Evolutionary conservation across 2,113 vertebrate genomes (phyloP), one percentile per base, ranked within the genome.

Genomic region (Arothron firmamentum): DNA sequence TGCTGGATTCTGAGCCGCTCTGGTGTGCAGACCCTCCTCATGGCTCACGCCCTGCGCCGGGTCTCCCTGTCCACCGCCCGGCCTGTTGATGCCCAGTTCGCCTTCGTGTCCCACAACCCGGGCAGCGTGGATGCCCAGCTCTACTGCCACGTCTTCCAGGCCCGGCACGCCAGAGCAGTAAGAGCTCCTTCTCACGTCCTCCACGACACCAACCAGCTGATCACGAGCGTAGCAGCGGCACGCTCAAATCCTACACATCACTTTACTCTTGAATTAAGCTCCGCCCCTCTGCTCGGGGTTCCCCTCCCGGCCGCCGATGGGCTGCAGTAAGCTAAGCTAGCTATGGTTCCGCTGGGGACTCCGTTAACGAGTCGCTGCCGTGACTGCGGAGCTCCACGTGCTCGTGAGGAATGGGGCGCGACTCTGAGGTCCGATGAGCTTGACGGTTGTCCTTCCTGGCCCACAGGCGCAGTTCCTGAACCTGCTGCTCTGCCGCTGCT

Each of bases 81-180:
- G 0, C 92, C 89, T 0, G 16, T 77, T 0, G 84, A 92, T 15
- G 79, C 85, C 67, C 95, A 98, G 86, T 98, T 98, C 14, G 94
- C 96, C 74, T 96, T 98, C 0, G 82, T 95, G 53, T 91, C 96
- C 17, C 94, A 95, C 75, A 98, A 98, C 52, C 96, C 96, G 0
- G 89, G 73, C 45, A 88, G 89, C 75, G 43, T 83, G 0, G 80
- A 92, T 47, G 79, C 77, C 42, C 77, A 88, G 60, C 93, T 96
- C 51, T 98, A 94, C 90, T 98, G 96, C 85, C 96, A 98, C 56
- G 90, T 98, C 38, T 98, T 96, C n/a, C 80, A 89, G 77, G 92
- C 93, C 4, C 83, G 91, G 56, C 93, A 96, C 6, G 70, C 90
- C 59, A 76, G 90, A 86, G 90, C 88, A 6, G 91, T 92, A 73